Conservation (phyloP, 2,113 vertebrate genomes). For the Cyanistes caeruleus region DNA sequence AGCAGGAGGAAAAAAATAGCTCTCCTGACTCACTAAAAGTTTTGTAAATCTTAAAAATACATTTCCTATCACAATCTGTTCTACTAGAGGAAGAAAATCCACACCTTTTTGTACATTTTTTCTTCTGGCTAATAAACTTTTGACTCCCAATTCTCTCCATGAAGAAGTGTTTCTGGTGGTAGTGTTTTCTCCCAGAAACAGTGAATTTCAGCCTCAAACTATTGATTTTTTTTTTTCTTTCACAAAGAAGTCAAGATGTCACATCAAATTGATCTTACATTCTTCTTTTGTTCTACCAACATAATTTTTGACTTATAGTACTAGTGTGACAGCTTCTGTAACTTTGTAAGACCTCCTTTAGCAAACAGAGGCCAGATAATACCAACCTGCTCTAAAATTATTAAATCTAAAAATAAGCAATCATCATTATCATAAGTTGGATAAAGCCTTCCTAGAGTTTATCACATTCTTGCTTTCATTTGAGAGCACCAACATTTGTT, state of each 20-base stretch:
- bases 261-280: not conserved
- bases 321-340: not conserved
- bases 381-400: not conserved
- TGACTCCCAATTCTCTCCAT: not conserved
- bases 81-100: not conserved
- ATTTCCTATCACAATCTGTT: not conserved
- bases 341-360: not conserved
- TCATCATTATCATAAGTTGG: not conserved
- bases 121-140: not conserved
- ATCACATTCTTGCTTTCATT: not conserved
- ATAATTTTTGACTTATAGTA: not conserved
- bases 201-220: not conserved
- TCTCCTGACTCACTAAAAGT: not conserved
- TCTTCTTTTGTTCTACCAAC: not conserved
- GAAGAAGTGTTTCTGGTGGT: not conserved
- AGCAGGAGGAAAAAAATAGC: not conserved
- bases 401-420: conserved; percentile 27
- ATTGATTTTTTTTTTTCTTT: not conserved
- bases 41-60: not conserved
- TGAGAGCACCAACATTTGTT: not conserved
- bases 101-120: not conserved
- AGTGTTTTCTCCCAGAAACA: not conserved
- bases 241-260: not conserved
- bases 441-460: not conserved
- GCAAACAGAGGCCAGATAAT: not conserved